phyloP scores from a whole-genome alignment of 2,113 vertebrate genomes.

The Gadus chalcogrammus region DNA sequence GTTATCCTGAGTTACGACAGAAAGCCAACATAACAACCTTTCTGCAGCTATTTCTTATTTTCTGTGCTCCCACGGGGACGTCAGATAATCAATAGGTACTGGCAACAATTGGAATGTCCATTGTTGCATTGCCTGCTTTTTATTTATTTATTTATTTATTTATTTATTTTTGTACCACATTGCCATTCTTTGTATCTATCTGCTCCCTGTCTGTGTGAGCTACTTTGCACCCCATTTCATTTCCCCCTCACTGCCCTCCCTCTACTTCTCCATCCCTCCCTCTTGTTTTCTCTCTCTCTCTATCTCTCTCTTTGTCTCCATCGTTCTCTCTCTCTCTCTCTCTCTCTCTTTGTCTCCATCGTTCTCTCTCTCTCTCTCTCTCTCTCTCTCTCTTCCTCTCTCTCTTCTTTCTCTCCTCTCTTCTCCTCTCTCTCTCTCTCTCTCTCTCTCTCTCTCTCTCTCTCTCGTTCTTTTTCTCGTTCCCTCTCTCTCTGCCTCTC shows the following conservation, averaged over 20 bases:
- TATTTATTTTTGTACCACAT: background rate
- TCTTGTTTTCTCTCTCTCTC: background rate
- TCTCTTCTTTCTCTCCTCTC: background rate
- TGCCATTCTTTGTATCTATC: background rate
- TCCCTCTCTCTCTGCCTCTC: no score
- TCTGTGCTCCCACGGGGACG: background rate
- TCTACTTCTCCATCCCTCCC: background rate
- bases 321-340: background rate
- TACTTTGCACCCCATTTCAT: background rate
- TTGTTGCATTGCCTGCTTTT: background rate
- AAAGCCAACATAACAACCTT: background rate
- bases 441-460: background rate
- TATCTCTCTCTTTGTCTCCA: background rate
- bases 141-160: background rate
- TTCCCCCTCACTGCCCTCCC: background rate
- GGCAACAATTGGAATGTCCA: background rate
- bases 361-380: background rate
- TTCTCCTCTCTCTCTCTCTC: background rate
- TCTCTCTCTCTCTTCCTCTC: background rate
- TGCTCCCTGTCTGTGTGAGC: background rate
- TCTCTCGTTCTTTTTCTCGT: background rate
- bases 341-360: no score
- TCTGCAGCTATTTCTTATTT: slow-evolving; percentile 2
- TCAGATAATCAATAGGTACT: slow-evolving; percentile 1
- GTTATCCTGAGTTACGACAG: background rate